Conservation (phyloP, 2,113 vertebrate genomes). For the Strix uralensis region DNA sequence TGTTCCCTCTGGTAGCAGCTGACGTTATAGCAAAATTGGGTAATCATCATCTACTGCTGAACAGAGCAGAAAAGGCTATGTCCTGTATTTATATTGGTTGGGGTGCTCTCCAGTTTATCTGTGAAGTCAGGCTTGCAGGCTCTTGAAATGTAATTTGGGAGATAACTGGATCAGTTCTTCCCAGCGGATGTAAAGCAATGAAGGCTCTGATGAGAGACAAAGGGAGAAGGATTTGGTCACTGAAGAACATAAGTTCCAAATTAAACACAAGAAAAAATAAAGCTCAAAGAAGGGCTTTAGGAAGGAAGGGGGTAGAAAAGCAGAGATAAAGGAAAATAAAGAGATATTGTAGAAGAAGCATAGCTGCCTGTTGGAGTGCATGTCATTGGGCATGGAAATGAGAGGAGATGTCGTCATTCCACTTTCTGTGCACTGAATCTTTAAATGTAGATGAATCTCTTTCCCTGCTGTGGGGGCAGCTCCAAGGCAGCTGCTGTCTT, state of each 20-base stretch:
- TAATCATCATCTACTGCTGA: background rate
- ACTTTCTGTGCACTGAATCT: conserved; percentile 5
- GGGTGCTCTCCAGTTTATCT: conserved; percentile 12
- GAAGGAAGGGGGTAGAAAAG: background rate
- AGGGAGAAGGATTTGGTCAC: conserved; percentile 2
- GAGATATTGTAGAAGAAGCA: background rate
- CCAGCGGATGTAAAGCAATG: background rate
- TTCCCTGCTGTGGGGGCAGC: background rate
- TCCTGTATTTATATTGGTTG: background rate
- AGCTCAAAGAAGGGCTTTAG: background rate
- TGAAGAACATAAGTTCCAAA: background rate
- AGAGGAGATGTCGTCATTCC: background rate
- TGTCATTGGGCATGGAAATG: background rate
- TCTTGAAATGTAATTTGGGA: conserved; percentile 21
- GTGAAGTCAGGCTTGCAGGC: background rate
- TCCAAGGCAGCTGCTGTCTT: background rate
- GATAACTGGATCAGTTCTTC: conserved; percentile 47
- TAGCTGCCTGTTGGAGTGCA: background rate
- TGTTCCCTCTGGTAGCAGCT: background rate
- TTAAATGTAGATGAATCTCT: background rate
- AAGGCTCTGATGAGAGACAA: conserved; percentile 12
- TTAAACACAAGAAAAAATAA: conserved; percentile 5
- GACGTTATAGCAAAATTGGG: background rate
- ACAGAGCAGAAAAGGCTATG: background rate
- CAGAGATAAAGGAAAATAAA: conserved; percentile 21